Evolutionary conservation across 2,113 vertebrate genomes (phyloP).

Genomic region (Halcyon malimbica): DNA sequence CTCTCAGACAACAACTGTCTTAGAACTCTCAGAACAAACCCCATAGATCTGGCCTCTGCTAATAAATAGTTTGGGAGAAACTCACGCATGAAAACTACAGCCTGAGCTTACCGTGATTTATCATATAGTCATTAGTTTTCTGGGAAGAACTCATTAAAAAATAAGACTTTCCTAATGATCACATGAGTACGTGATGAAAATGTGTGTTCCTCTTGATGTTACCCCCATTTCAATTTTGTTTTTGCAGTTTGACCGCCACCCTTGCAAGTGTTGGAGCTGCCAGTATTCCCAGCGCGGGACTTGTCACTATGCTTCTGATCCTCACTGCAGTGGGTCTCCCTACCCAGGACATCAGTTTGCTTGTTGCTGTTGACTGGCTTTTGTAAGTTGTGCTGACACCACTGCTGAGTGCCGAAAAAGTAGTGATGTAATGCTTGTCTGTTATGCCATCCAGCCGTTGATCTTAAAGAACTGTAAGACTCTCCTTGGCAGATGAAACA

Average conservation of each 20-base stretch:
- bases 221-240: not conserved
- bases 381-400: conserved; percentile 83
- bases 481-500: not conserved
- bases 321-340: conserved; percentile 96
- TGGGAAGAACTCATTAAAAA: not conserved
- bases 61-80: not conserved
- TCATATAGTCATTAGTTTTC: not conserved
- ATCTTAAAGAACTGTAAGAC: not conserved
- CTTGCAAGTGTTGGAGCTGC: conserved; percentile 96
- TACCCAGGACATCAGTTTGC: conserved; percentile 96
- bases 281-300: conserved; percentile 95
- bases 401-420: not conserved
- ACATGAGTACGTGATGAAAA: not conserved
- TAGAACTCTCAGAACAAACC: not conserved
- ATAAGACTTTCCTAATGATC: not conserved
- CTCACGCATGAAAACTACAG: not conserved
- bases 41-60: not conserved
- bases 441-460: not conserved
- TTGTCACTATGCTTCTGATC: conserved; percentile 98
- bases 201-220: not conserved
- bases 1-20: not conserved
- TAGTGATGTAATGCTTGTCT: not conserved
- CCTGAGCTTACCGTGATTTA: not conserved
- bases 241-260: conserved; percentile 91
- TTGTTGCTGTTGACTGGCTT: conserved; percentile 98